Conservation (phyloP, 2,888 invertebrate genomes). For the Glyphotaelius pellucidus region DNA sequence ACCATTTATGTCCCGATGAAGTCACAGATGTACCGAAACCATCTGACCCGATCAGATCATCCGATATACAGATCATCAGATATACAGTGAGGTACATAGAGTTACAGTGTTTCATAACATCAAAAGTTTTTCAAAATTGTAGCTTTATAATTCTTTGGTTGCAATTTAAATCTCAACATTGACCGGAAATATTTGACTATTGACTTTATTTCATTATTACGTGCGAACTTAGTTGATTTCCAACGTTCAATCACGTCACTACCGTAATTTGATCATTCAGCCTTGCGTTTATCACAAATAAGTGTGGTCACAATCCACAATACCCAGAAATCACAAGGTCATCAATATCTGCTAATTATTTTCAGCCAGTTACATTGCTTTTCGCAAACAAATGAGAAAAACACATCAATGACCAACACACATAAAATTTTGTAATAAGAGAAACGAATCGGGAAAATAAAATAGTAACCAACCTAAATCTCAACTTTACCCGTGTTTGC, state of each 20-base stretch:
- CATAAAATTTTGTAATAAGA: background rate
- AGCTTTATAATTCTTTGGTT: background rate
- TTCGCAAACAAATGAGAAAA: background rate
- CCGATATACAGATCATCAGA: no score
- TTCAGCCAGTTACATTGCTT: background rate
- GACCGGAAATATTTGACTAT: background rate
- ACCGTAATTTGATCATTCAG: background rate
- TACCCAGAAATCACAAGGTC: background rate
- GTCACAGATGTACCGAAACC: no score
- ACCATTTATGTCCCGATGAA: no score
- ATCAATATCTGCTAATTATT: background rate
- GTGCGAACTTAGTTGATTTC: background rate
- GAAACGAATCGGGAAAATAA: background rate
- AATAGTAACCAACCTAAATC: background rate
- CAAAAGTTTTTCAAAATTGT: background rate
- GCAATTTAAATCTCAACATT: background rate
- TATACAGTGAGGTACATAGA: no score
- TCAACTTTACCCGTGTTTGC: background rate
- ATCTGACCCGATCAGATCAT: no score
- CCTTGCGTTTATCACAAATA: background rate
- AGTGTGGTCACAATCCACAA: background rate
- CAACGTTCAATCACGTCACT: conserved; percentile 2
- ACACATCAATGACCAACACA: no score
- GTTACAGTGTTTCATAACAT: no score
- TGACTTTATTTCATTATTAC: background rate